Evolutionary conservation across 2,113 vertebrate genomes (phyloP).

Genomic region (Noturus placidus): DNA sequence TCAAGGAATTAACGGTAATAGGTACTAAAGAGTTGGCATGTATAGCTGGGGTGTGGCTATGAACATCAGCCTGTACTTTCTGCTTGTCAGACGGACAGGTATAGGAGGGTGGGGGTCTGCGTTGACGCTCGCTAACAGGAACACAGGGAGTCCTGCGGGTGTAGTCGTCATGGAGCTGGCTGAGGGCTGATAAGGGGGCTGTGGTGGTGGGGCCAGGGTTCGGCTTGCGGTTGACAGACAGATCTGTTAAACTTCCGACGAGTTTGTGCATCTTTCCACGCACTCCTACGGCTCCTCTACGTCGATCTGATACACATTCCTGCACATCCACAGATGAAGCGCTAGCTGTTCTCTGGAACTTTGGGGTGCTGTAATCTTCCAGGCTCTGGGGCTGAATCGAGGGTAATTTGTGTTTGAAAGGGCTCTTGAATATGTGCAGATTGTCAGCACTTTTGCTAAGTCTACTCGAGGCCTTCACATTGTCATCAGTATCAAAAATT

Average conservation of each 20-base stretch:
- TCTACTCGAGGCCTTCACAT: conserved; percentile 70
- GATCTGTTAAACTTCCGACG: conserved; percentile 82
- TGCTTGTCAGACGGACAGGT: conserved; percentile 45
- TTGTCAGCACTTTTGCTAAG: conserved; percentile 90
- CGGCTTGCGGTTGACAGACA: conserved; percentile 70
- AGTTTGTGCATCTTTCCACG: conserved; percentile 81
- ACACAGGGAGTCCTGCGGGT: conserved; percentile 82
- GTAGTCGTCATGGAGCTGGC: conserved; percentile 89
- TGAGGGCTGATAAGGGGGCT: conserved; percentile 62
- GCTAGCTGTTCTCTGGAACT: conserved; percentile 73
- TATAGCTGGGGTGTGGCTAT: conserved; percentile 45
- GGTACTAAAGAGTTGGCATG: conserved; percentile 8
- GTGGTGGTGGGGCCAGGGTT: conserved; percentile 54
- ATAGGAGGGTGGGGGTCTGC: conserved; percentile 57
- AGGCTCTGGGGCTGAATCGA: conserved; percentile 69
- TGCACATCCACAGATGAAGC: conserved; percentile 71
- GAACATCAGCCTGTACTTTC: conserved; percentile 26
- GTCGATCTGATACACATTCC: conserved; percentile 60
- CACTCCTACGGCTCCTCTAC: conserved; percentile 76
- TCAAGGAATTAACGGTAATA: not conserved
- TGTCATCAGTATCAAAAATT: conserved; percentile 63
- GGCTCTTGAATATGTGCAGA: conserved; percentile 80
- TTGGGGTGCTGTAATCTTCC: conserved; percentile 56
- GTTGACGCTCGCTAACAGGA: conserved; percentile 69
- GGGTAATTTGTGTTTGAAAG: conserved; percentile 81